Percentiles rank a stretch among this genome's conserved stretches.
These are phyloP conservation scores for Buphagus erythrorhynchus DNA, from an alignment of 2,797 vertebrate species.

Conservation along the genomic window DNA sequence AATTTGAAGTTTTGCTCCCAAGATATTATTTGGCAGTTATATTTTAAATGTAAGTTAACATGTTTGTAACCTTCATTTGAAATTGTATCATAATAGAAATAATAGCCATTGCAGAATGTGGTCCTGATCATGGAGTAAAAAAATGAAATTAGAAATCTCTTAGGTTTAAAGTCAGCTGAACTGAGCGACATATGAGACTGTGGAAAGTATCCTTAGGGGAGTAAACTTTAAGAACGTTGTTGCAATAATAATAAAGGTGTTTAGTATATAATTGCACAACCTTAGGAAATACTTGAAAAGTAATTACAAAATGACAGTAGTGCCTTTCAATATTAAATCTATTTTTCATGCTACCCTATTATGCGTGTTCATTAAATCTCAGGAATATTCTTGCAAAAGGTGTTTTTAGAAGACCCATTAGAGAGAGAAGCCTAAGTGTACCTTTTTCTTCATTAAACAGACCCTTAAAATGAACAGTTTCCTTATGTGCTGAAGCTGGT, in stretches of 20 bases:
- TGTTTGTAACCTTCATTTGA: not conserved
- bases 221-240: not conserved
- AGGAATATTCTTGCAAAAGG: not conserved
- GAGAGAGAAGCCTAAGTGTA: not conserved
- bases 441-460: not conserved
- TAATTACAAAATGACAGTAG: not conserved
- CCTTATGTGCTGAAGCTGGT: not conserved
- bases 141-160: not conserved
- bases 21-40: not conserved
- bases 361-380: not conserved
- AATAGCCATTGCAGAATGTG: not conserved
- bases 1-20: not conserved
- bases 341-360: not conserved
- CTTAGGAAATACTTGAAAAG: not conserved
- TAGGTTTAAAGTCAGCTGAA: not conserved
- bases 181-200: not conserved
- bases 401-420: not conserved
- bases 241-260: not conserved
- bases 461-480: not conserved
- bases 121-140: not conserved
- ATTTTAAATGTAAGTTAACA: not conserved
- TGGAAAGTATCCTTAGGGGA: not conserved
- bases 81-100: not conserved
- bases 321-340: constrained; percentile 34
- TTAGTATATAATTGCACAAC: not conserved